Evolutionary conservation across 2,113 vertebrate species (phyloP), one percentile per base, ranked within the genome.

Genomic region (Chaetorhynchus papuensis): DNA sequence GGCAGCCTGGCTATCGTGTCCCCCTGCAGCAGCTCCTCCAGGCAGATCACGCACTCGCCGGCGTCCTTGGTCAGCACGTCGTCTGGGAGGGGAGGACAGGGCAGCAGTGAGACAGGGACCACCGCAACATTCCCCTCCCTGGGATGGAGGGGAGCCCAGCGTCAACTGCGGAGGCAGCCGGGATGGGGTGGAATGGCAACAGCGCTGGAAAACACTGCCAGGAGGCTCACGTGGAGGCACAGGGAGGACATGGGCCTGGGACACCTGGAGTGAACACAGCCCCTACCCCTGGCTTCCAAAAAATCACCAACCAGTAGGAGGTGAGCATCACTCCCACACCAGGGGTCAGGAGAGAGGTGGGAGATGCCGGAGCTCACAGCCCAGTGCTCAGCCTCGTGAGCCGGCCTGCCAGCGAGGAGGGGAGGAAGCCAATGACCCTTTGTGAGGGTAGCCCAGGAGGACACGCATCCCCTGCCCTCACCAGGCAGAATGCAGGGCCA

Each of bases 1-100:
- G 99, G 99, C 98, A 99, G 99, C 98, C 99, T 99, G 98, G 99
- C 99, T 98, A 99, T 99, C 97, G 99, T 99, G 97, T 99, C 99
- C 81, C 99, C 99, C 95, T 99, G 99, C 98, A 99, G 99, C 96
- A 99, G 98, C 89, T 99, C 99, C 96, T 99, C 99, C 97, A 99
- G 98, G 98, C 99, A 99, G 98, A 99, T 99, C 96, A 99, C 99
- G 88, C 99, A 99, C 97, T 99, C 99, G 8, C 99, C 99, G 1
- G 99, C 98, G 12, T 99, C 99, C 98, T 98, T 99, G 92, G 99
- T 99, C 98, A 99, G 98, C 97, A 99, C 99, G 4, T 99, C 99
- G 93, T 99, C 99, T 99, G 92, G 60, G 95, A 79, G 63, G 30
- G 54, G 79, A 44, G 70, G 44, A 41, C 64, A 64, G 61, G 63